Conservation (phyloP, 2,113 vertebrate species). For the human (Homo sapiens) region DNA sequence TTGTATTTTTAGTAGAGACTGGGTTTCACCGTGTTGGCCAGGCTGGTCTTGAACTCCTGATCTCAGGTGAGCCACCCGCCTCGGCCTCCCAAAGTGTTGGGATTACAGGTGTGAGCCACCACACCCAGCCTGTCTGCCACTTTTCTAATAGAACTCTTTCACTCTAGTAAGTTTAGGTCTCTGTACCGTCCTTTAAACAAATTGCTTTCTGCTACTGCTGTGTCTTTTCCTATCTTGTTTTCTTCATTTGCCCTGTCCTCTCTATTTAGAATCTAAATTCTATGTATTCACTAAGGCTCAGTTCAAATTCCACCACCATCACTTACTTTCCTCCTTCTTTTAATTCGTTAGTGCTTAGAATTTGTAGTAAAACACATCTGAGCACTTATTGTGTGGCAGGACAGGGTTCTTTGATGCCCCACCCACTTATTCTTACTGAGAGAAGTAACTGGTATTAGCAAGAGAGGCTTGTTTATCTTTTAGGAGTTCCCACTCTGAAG, state of each 20-base stretch:
- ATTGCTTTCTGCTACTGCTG: not conserved
- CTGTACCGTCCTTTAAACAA: not conserved
- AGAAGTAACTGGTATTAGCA: not conserved
- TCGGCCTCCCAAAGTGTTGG: too few species aligned
- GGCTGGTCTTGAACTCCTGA: too few species aligned
- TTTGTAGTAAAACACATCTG: not conserved
- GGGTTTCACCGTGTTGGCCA: too few species aligned
- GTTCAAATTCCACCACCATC: not conserved
- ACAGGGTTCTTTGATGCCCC: not conserved
- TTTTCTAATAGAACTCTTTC: not conserved
- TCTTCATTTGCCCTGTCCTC: not conserved
- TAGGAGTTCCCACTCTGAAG: not conserved
- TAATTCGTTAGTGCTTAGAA: not conserved
- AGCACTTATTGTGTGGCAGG: not conserved
- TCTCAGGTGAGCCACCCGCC: too few species aligned
- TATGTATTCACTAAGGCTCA: not conserved
- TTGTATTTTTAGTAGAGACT: too few species aligned
- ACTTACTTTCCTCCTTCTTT: not conserved
- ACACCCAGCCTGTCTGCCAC: too few species aligned
- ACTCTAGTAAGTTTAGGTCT: not conserved
- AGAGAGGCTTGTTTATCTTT: constrained; percentile 13
- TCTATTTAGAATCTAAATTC: constrained; percentile 2
- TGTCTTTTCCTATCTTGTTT: not conserved
- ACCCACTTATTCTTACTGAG: not conserved
- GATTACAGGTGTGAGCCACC: too few species aligned